phyloP scores from a whole-genome alignment of 2,113 vertebrate species.

The Festucalex cinctus region DNA sequence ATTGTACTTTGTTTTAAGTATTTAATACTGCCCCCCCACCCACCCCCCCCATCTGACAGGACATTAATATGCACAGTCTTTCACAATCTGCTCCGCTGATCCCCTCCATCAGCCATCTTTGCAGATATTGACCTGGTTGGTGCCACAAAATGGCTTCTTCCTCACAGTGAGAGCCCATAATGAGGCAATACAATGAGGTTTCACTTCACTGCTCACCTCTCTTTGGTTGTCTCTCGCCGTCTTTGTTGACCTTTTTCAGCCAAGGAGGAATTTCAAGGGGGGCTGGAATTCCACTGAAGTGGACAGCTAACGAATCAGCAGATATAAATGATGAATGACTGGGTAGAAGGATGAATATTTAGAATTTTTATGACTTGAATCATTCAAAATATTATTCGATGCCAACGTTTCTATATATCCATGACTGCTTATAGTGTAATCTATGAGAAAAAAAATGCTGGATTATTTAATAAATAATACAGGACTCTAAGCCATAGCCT shows the following conservation, averaged over 20 bases:
- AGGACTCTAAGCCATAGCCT: not conserved
- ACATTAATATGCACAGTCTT: slow-evolving; percentile 57
- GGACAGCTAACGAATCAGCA: slow-evolving; percentile 13
- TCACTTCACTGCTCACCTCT: slow-evolving; percentile 73
- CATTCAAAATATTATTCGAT: not conserved
- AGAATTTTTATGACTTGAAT: slow-evolving; percentile 25
- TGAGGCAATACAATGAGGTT: slow-evolving; percentile 70
- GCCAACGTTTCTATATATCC: not conserved
- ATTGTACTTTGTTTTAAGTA: no score
- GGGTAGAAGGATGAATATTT: slow-evolving; percentile 38
- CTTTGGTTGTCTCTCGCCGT: slow-evolving; percentile 65
- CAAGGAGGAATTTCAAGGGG: slow-evolving; percentile 57
- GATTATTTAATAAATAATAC: not conserved
- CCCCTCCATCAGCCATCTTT: slow-evolving; percentile 63
- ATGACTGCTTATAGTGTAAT: not conserved
- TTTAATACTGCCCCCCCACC: slow-evolving; percentile 29
- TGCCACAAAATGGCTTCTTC: slow-evolving; percentile 70
- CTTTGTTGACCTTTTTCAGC: slow-evolving; percentile 72
- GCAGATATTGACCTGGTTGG: slow-evolving; percentile 68
- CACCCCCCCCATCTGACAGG: slow-evolving; percentile 37
- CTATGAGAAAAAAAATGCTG: no score
- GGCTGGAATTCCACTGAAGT: slow-evolving; percentile 49
- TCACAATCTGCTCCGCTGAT: slow-evolving; percentile 63
- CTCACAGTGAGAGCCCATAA: slow-evolving; percentile 68
- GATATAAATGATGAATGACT: slow-evolving; percentile 22